Percentiles rank a stretch among this genome's conserved stretches.
Evolutionary conservation across 2,797 vertebrate genomes (phyloP).

Genomic region (Hafferia zeledoni): DNA sequence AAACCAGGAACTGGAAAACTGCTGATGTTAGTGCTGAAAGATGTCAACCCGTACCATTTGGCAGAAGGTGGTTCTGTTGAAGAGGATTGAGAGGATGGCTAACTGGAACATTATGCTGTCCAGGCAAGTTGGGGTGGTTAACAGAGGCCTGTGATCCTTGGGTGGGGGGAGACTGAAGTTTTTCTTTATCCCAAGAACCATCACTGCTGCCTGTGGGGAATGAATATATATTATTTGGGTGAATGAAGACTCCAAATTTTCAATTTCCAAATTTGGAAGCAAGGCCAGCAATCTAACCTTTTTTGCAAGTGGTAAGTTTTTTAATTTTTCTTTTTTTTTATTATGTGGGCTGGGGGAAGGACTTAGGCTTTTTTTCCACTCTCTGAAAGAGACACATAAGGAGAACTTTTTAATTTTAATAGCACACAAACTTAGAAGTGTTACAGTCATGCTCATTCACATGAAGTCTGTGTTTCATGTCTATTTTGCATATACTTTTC

Average conservation of each 20-base stretch:
- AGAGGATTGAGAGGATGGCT: constrained; percentile 79
- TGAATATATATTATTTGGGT: constrained; percentile 77
- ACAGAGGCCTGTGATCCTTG: constrained; percentile 75
- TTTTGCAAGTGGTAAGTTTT: neutral
- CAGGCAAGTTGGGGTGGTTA: constrained; percentile 72
- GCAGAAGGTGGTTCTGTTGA: constrained; percentile 78
- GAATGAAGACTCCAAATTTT: constrained; percentile 65
- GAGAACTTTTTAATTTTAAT: neutral
- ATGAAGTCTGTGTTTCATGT: neutral
- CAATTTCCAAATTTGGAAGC: constrained; percentile 48
- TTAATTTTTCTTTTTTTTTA: neutral
- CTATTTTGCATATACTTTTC: neutral
- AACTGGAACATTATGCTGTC: constrained; percentile 75
- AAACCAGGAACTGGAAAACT: constrained; percentile 34
- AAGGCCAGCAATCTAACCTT: constrained; percentile 44
- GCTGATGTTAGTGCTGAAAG: constrained; percentile 63
- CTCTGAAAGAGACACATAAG: neutral
- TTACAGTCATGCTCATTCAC: neutral
- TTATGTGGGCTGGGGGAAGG: neutral
- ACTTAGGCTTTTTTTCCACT: neutral
- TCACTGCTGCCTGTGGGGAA: constrained; percentile 80
- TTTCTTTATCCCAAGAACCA: constrained; percentile 82
- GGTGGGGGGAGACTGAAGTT: constrained; percentile 71
- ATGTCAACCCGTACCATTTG: constrained; percentile 77
- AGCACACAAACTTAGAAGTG: neutral